phyloP scores from a whole-genome alignment of 2,113 vertebrate genomes.

The Saccopteryx bilineata region DNA sequence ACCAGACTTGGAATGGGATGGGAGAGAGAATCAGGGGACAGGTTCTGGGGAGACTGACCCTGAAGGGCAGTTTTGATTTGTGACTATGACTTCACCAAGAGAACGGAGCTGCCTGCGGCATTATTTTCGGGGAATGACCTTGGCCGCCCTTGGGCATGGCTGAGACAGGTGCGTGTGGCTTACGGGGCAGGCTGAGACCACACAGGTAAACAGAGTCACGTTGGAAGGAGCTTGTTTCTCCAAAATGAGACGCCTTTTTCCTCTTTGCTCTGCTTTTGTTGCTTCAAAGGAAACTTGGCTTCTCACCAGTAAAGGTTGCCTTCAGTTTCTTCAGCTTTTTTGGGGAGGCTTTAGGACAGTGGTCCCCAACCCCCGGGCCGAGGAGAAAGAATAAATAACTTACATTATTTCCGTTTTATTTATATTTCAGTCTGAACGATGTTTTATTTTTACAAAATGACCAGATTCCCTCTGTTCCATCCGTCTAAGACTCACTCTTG shows the following conservation, averaged over 20 bases:
- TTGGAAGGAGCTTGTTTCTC: background rate
- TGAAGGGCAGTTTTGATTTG: background rate
- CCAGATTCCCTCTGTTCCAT: no score
- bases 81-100: background rate
- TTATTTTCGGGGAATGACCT: background rate
- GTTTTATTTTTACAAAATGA: no score
- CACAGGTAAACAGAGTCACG: no score
- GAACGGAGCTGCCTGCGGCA: fast-evolving
- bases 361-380: no score
- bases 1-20: background rate
- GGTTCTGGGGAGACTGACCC: background rate
- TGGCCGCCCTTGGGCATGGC: background rate
- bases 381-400: no score
- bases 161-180: background rate
- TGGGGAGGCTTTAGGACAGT: background rate
- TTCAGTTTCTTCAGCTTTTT: background rate
- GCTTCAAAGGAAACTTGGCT: background rate
- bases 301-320: background rate
- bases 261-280: background rate
- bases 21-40: background rate
- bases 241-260: background rate
- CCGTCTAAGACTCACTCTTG: no score
- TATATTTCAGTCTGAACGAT: no score
- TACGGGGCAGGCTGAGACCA: background rate
- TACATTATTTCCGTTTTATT: no score